Evolutionary conservation across 2,797 vertebrate genomes (phyloP).

Genomic region (Gallinago nigripennis): DNA sequence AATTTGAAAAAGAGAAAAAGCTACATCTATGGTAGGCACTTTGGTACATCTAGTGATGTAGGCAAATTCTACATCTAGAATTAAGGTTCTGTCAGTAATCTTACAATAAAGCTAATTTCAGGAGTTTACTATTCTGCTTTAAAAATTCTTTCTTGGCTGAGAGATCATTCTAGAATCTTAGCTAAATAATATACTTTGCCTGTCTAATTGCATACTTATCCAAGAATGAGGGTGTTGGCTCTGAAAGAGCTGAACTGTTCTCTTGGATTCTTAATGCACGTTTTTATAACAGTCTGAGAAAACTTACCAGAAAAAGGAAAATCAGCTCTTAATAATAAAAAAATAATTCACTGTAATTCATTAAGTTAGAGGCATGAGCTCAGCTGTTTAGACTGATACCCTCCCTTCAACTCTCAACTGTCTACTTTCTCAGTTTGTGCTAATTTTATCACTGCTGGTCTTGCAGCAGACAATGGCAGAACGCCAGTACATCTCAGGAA

Average conservation of each 20-base stretch:
- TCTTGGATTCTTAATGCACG: slow-evolving; percentile 50
- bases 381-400: not conserved
- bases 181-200: slow-evolving; percentile 1
- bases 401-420: not conserved
- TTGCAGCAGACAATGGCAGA: not conserved
- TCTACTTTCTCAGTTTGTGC: not conserved
- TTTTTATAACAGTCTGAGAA: slow-evolving; percentile 59
- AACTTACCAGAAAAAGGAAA: slow-evolving; percentile 12
- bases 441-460: not conserved
- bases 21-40: slow-evolving; percentile 70
- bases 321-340: not conserved
- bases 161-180: slow-evolving; percentile 10
- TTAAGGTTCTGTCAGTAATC: slow-evolving; percentile 52
- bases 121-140: not conserved
- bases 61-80: slow-evolving; percentile 58
- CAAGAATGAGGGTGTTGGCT: slow-evolving; percentile 30
- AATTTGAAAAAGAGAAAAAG: slow-evolving; percentile 6
- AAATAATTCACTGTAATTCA: not conserved
- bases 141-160: slow-evolving; percentile 19
- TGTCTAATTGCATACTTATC: slow-evolving; percentile 24
- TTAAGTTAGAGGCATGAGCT: not conserved
- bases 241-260: not conserved
- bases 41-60: slow-evolving; percentile 64
- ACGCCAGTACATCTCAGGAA: not conserved
- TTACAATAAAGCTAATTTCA: slow-evolving; percentile 55